These are phyloP conservation scores for Notiomystis cincta DNA, from an alignment of 2,113 vertebrate species.

Conservation along the genomic window DNA sequence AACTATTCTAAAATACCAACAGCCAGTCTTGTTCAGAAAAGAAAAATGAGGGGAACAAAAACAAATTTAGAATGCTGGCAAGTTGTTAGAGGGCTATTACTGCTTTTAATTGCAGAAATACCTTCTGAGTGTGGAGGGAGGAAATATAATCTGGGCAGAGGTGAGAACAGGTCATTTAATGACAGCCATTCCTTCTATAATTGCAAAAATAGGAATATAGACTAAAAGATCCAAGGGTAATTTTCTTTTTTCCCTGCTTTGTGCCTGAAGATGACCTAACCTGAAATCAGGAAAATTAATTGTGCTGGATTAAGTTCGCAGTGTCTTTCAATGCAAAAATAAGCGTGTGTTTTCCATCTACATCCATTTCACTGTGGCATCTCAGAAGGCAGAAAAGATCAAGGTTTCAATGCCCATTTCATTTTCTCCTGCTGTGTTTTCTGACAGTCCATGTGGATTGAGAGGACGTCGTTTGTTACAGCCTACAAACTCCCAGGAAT, in stretches of 20 bases:
- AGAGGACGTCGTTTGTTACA: slow-evolving; percentile 90
- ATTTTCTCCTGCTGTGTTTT: not conserved
- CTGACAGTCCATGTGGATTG: slow-evolving; percentile 96
- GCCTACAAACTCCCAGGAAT: slow-evolving; percentile 95
- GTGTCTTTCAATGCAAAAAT: not conserved
- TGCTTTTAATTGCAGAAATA: not conserved
- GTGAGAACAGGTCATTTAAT: not conserved
- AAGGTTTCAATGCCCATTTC: not conserved
- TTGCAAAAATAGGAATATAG: not conserved
- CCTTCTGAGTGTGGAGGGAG: not conserved
- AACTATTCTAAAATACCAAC: not conserved
- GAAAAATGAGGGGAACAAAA: not conserved
- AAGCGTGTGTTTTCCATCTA: not conserved
- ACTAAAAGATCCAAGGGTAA: not conserved
- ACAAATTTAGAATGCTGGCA: not conserved
- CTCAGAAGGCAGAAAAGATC: not conserved
- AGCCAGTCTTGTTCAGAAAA: not conserved
- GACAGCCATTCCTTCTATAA: not conserved
- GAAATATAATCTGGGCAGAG: not conserved
- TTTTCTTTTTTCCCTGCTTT: not conserved
- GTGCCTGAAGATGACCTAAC: not conserved
- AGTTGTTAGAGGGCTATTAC: not conserved
- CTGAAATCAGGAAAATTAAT: not conserved
- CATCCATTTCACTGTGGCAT: not conserved
- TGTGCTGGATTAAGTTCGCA: not conserved